These are phyloP conservation scores for Pyrrhosoma nymphula DNA, from an alignment of 2,888 invertebrate species.

Conservation along the genomic window DNA sequence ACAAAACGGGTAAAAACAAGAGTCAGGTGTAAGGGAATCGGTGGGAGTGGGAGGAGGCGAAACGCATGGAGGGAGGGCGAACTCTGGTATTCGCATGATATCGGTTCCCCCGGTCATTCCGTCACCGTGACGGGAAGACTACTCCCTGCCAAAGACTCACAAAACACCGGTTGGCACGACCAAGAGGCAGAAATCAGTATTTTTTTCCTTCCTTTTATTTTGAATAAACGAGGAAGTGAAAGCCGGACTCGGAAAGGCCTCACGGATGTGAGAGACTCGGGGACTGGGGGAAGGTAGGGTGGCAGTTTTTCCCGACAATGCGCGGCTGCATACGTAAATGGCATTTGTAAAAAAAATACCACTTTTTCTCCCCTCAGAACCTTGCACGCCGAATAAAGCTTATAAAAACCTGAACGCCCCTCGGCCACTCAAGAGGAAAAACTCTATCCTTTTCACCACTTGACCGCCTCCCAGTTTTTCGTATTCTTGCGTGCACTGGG, in stretches of 20 bases:
- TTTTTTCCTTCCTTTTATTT: background rate
- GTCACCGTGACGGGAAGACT: background rate
- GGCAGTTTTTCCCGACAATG: background rate
- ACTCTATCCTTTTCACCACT: background rate
- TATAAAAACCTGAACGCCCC: background rate
- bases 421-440: background rate
- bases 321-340: background rate
- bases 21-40: background rate
- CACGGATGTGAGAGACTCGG: background rate
- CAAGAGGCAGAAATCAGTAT: background rate
- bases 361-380: background rate
- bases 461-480: background rate
- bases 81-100: background rate
- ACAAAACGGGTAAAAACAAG: background rate
- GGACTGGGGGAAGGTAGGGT: background rate
- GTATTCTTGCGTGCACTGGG: background rate
- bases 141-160: background rate
- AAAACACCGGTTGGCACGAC: constrained; percentile 11
- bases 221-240: background rate
- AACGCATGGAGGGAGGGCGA: background rate
- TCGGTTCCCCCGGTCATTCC: background rate
- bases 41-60: background rate
- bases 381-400: background rate
- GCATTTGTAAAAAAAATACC: background rate
- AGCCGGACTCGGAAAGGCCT: background rate